These are phyloP conservation scores for Melipona beecheii DNA, from an alignment of 2,888 invertebrate genomes.

Conservation along the genomic window DNA sequence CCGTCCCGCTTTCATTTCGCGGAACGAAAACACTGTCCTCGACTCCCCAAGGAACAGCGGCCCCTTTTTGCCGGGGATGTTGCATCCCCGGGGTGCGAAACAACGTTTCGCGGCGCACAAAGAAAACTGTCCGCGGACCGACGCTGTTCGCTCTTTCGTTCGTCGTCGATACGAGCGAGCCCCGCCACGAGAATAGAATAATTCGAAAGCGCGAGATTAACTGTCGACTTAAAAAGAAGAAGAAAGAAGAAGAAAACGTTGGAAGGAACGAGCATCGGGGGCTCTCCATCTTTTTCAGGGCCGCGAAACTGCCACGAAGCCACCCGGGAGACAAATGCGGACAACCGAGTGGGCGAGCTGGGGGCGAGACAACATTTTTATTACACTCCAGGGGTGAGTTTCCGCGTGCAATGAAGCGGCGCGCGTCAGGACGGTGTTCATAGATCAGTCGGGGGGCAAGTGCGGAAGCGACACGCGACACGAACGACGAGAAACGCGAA, in stretches of 20 bases:
- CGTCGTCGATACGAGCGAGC: background rate
- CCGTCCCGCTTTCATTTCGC: constrained; percentile 21
- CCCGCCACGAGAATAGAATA: constrained; percentile 3
- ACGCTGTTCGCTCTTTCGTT: constrained; percentile 17
- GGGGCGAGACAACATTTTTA: constrained; percentile 41
- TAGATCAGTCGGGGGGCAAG: constrained; percentile 9
- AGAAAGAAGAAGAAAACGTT: too few species aligned
- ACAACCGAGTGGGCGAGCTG: background rate
- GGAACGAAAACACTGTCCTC: constrained; percentile 12
- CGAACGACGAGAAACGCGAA: constrained; percentile 17
- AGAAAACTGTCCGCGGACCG: constrained; percentile 34
- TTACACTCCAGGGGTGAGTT: constrained; percentile 26
- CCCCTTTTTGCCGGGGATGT: background rate
- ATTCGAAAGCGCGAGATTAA: constrained; percentile 33
- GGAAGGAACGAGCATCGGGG: background rate
- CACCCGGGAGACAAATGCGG: background rate
- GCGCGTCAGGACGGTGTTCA: background rate
- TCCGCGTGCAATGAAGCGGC: constrained; percentile 17
- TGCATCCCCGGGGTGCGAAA: constrained; percentile 15
- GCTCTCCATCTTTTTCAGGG: background rate
- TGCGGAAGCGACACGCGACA: constrained; percentile 1
- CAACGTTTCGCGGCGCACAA: constrained; percentile 37
- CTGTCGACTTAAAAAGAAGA: background rate
- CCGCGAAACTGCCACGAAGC: constrained; percentile 7
- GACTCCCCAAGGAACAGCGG: constrained; percentile 21